Base-by-base conservation (phyloP, 2,113 vertebrate species). In the Pelecanus crispus region DNA sequence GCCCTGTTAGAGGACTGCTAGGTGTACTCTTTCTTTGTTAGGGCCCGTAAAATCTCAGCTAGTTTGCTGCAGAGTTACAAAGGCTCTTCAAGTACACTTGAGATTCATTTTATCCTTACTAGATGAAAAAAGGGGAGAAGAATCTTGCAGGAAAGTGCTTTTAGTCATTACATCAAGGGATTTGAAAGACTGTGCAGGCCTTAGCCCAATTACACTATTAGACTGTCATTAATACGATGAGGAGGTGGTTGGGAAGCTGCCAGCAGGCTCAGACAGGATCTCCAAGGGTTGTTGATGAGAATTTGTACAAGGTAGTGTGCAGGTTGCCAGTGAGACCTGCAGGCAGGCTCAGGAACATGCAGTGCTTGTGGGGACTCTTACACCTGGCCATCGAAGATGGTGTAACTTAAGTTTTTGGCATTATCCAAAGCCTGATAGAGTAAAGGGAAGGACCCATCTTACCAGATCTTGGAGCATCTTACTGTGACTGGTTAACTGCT, bases 61-160 rank as follows among this genome's bases (percentile, higher is more conserved):
- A 42, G 61, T 80, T 88, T 95, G 74, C 63, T 91, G 58, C 53
- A 88, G 88, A 86, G 59, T 91, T 79, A 52, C 58, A 55, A 19
- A 80, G 8, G 18, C 66, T 96, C 81, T 87, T 93, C 20, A 56
- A 63, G 45, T 81, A 79, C 61, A 56, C 83, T 87, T 72, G 71
- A 89, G 62, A 59, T 81, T 88, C 42, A 31, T 59, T 96, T 95
- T 47, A 44, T 71, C 45, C 88, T 90, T 90, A 53, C 32, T 88
- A 66, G 78, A 81, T 50, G 14, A 94, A 92, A 94, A 94, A 87
- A 68, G 58, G 20, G 47, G 52, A 95, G 73, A 81, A 86, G 56
- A 93, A 86, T 34, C 75, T 86, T 84, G 91, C 58, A 93, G 90
- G 49, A 67, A 72, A 86, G 58, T 74, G 89, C 78, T 94, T 92